These are phyloP conservation scores for Bufo gargarizans DNA, from an alignment of 2,113 vertebrate genomes.

Conservation along the genomic window DNA sequence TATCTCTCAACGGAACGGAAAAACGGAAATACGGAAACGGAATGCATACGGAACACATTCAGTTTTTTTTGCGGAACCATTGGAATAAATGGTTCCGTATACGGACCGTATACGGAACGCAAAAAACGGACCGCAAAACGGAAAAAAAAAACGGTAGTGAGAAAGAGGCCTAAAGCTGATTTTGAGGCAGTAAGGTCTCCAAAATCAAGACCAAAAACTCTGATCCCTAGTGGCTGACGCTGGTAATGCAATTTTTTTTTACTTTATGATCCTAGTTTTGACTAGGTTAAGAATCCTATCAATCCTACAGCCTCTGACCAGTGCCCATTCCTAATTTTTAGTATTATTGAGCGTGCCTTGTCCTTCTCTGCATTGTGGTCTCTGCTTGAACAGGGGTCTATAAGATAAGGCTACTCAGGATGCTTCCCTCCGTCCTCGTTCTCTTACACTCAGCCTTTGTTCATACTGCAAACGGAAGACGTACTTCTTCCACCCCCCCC, in stretches of 20 bases:
- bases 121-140: too few species aligned
- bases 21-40: too few species aligned
- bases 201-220: too few species aligned
- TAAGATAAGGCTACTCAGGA: not conserved
- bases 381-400: not conserved
- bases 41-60: too few species aligned
- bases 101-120: too few species aligned
- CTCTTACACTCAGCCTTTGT: constrained; percentile 15
- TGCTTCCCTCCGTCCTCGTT: not conserved
- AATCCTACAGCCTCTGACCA: not conserved
- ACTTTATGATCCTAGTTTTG: not conserved
- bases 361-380: not conserved
- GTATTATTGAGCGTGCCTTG: not conserved
- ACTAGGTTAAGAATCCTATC: too few species aligned
- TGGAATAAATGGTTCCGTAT: too few species aligned
- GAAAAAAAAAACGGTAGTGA: too few species aligned
- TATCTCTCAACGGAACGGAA: too few species aligned
- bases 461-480: constrained; percentile 10
- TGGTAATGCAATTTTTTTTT: not conserved
- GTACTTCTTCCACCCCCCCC: not conserved
- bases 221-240: not conserved
- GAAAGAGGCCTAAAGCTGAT: too few species aligned
- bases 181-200: too few species aligned
- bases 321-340: not conserved
- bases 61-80: too few species aligned